Percentiles rank a stretch among this genome's conserved stretches.
phyloP scores from a whole-genome alignment of 92 coral and sea anemone species.

The Parazoanthus darwini region DNA sequence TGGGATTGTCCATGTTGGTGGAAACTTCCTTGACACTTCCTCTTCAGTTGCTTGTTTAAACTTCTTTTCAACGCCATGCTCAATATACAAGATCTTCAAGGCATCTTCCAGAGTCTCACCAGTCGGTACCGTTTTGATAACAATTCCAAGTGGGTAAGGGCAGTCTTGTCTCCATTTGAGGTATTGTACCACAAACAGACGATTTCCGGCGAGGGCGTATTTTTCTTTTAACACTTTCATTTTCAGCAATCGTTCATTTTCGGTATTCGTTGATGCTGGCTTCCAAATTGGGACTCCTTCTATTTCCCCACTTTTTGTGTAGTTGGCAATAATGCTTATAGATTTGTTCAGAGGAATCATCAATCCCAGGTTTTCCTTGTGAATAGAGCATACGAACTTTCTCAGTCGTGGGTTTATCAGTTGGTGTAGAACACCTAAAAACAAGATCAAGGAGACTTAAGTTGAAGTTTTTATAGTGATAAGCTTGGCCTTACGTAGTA shows the following conservation, averaged over 20 bases:
- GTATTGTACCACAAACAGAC: conserved; percentile 72
- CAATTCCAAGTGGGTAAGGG: conserved; percentile 74
- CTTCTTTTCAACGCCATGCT: conserved; percentile 53
- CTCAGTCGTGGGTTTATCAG: conserved; percentile 51
- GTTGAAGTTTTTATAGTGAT: too few relatives aligned
- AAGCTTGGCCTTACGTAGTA: neutral
- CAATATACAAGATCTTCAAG: conserved; percentile 58
- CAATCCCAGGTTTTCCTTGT: conserved; percentile 44
- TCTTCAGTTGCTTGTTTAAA: neutral
- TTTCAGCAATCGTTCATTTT: neutral
- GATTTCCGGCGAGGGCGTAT: conserved; percentile 53
- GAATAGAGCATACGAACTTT: conserved; percentile 60
- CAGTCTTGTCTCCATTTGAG: conserved; percentile 73
- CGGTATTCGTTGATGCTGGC: neutral
- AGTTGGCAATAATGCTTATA: conserved; percentile 44
- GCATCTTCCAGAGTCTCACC: conserved; percentile 54
- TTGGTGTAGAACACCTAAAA: conserved; percentile 43
- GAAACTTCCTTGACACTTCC: conserved; percentile 35
- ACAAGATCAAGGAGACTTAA: neutral
- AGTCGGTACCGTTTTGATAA: conserved; percentile 48
- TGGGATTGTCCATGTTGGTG: conserved; percentile 47
- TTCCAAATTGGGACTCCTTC: conserved; percentile 41
- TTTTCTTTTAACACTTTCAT: conserved; percentile 41
- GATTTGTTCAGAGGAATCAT: conserved; percentile 68
- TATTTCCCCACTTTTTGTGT: conserved; percentile 36